These are phyloP conservation scores for Turdus rufiventris DNA, from an alignment of 2,113 vertebrate species.

Conservation along the genomic window DNA sequence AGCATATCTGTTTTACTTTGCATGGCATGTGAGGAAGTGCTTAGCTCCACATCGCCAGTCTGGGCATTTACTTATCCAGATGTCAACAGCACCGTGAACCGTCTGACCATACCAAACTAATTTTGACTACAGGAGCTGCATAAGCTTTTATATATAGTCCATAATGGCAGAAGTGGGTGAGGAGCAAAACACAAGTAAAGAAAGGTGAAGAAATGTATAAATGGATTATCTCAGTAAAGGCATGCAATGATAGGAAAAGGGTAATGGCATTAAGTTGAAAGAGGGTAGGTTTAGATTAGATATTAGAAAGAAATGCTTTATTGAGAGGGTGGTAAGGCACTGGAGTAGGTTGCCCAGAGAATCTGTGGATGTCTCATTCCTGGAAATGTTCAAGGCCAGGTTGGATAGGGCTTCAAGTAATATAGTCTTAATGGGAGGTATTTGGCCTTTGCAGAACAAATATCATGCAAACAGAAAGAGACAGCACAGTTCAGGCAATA, in stretches of 20 bases:
- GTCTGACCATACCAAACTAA: not conserved
- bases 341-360: not conserved
- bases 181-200: not conserved
- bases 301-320: not conserved
- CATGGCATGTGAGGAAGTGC: not conserved
- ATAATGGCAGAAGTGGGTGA: not conserved
- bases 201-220: not conserved
- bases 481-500: not conserved
- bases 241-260: not conserved
- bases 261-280: not conserved
- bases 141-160: not conserved
- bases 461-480: not conserved
- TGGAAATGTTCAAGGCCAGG: not conserved
- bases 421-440: not conserved
- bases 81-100: not conserved
- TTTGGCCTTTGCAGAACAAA: not conserved
- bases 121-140: not conserved
- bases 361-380: not conserved
- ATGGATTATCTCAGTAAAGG: not conserved
- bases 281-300: not conserved
- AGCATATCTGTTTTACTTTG: not conserved
- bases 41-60: not conserved
- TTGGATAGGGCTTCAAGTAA: not conserved
- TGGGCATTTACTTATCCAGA: not conserved
- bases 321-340: not conserved